These are phyloP conservation scores for Rhincodon typus DNA, from an alignment of 2,797 vertebrate genomes.

Conservation along the genomic window DNA sequence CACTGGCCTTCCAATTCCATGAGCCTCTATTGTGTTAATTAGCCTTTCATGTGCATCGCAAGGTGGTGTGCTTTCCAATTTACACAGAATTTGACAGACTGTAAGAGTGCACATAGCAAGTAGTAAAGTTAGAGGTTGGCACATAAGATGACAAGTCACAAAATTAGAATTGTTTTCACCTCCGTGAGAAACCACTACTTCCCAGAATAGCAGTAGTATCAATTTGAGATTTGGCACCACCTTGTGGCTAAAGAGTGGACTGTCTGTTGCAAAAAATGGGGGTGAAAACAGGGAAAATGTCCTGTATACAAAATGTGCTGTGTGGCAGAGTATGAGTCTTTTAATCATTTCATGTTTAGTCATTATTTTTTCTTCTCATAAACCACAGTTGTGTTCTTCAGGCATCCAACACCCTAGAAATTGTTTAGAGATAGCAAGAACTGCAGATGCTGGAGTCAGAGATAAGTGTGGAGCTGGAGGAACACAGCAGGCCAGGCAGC, in stretches of 20 bases:
- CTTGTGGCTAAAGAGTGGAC: not conserved
- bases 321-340: not conserved
- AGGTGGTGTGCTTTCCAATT: not conserved
- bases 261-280: not conserved
- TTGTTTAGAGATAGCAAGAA: not conserved
- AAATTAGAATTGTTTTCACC: not conserved
- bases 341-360: not conserved
- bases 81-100: not conserved
- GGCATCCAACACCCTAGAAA: not conserved
- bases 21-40: not conserved
- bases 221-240: constrained; percentile 16
- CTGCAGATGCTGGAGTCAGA: no score
- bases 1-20: no score
- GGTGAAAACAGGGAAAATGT: not conserved
- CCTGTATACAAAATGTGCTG: not conserved
- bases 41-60: not conserved
- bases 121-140: not conserved
- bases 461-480: no score
- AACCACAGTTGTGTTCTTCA: not conserved
- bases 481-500: no score
- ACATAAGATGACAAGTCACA: not conserved
- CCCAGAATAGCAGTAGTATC: not conserved
- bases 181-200: not conserved
- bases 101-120: not conserved
- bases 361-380: not conserved